phyloP scores from a whole-genome alignment of 2,113 vertebrate species.

The Saiga tatarica region DNA sequence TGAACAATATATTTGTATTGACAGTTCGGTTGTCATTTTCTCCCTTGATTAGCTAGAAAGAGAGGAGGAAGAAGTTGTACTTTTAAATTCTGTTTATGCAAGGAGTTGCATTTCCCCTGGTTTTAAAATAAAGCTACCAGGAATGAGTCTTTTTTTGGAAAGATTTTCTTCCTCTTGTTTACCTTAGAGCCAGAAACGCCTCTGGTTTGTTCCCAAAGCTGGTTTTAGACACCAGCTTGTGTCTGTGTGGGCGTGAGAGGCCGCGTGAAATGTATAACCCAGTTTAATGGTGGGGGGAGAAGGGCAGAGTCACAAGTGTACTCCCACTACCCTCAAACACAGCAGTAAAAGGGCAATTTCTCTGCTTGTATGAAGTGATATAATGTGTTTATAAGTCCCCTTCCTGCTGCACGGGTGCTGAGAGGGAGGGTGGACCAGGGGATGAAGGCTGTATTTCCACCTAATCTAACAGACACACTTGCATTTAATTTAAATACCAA shows the following conservation, averaged over 20 bases:
- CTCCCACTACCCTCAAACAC: background rate
- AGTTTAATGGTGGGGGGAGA: background rate
- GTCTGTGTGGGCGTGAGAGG: accelerated
- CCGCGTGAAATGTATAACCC: background rate
- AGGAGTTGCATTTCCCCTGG: background rate
- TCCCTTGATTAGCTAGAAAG: background rate
- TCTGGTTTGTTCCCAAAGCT: slow-evolving; percentile 18
- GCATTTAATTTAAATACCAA: background rate
- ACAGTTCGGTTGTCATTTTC: background rate
- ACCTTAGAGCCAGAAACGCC: slow-evolving; percentile 14
- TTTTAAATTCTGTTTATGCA: background rate
- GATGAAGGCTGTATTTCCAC: background rate
- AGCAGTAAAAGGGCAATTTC: background rate
- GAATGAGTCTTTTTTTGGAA: slow-evolving; percentile 7
- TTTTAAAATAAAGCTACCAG: slow-evolving; percentile 8
- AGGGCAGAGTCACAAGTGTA: background rate
- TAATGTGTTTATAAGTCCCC: background rate
- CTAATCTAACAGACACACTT: background rate
- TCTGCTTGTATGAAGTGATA: background rate
- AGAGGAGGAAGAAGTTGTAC: background rate
- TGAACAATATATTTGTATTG: background rate
- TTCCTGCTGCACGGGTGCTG: background rate
- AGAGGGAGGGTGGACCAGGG: background rate
- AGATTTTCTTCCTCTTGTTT: slow-evolving; percentile 51
- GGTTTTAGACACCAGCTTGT: slow-evolving; percentile 31